phyloP scores from a whole-genome alignment of 2,113 vertebrate species.

The Misgurnus anguillicaudatus region DNA sequence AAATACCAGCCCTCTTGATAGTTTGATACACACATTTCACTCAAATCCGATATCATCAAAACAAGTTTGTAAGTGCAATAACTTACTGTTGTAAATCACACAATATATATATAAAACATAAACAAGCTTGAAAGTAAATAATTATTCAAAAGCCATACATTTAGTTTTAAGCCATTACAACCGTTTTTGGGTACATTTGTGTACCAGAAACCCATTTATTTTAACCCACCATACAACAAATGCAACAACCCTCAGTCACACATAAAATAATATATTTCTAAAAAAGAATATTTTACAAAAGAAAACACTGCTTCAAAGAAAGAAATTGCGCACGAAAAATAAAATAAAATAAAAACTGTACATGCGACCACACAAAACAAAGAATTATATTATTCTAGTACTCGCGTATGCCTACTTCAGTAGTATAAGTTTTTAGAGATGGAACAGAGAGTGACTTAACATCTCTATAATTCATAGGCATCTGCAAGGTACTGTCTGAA shows the following conservation, averaged over 20 bases:
- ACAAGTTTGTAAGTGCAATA: constrained; percentile 80
- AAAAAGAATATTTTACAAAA: constrained; percentile 62
- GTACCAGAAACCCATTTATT: constrained; percentile 48
- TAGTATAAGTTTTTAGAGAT: constrained; percentile 73
- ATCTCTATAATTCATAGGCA: constrained; percentile 41
- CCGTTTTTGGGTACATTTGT: constrained; percentile 53
- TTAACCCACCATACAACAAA: constrained; percentile 54
- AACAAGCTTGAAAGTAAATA: constrained; percentile 66
- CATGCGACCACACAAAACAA: constrained; percentile 63
- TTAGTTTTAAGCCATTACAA: constrained; percentile 69
- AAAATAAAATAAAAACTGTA: constrained; percentile 26
- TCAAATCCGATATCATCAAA: constrained; percentile 12
- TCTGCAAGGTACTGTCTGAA: constrained; percentile 45
- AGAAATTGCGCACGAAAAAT: constrained; percentile 61
- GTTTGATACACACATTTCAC: constrained; percentile 2
- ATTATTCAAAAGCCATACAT: constrained; percentile 61
- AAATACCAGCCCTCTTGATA: background rate
- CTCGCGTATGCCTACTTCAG: constrained; percentile 76
- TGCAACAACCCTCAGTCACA: constrained; percentile 55
- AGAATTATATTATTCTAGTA: constrained; percentile 65
- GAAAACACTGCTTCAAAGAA: constrained; percentile 62
- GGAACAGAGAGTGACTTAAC: constrained; percentile 32
- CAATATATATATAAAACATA: constrained; percentile 66
- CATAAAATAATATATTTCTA: constrained; percentile 59
- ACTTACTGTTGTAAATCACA: constrained; percentile 77